Percentiles rank a stretch among this genome's conserved stretches.
These are phyloP conservation scores for Moxostoma hubbsi DNA, from an alignment of 2,797 vertebrate species.

Conservation along the genomic window DNA sequence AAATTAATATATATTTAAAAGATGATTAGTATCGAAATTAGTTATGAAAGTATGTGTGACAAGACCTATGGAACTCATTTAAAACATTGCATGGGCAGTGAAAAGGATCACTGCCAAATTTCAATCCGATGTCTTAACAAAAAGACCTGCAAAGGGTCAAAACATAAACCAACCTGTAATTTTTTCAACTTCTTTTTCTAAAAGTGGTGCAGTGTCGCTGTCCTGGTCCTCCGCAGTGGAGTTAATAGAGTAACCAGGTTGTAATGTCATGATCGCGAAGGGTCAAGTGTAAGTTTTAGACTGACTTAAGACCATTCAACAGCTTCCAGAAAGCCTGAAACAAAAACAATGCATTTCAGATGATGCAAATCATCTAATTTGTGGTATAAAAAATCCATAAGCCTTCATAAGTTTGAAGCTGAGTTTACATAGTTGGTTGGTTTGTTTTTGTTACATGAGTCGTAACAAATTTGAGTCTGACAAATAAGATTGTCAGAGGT, in stretches of 20 bases:
- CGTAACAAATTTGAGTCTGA: not conserved
- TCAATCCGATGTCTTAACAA: slow-evolving; percentile 30
- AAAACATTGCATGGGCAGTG: not conserved
- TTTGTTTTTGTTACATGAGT: not conserved
- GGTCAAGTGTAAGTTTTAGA: not conserved
- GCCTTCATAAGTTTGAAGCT: not conserved
- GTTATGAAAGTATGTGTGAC: not conserved
- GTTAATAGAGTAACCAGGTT: slow-evolving; percentile 69
- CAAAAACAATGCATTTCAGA: slow-evolving; percentile 22
- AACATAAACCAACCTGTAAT: slow-evolving; percentile 30
- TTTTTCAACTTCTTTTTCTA: slow-evolving; percentile 56
- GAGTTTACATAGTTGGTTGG: too few relatives aligned
- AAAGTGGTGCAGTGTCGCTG: slow-evolving; percentile 69
- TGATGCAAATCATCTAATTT: slow-evolving; percentile 17
- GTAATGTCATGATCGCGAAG: slow-evolving; percentile 62
- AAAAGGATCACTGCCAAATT: slow-evolving; percentile 9
- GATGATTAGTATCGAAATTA: not conserved
- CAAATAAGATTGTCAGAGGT: too few relatives aligned
- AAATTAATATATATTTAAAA: not conserved
- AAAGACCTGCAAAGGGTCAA: not conserved
- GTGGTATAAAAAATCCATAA: not conserved
- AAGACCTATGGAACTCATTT: not conserved
- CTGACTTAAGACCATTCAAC: slow-evolving; percentile 56
- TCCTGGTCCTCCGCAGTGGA: slow-evolving; percentile 50
- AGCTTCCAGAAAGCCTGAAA: slow-evolving; percentile 32